phyloP scores from a whole-genome alignment of 2,113 vertebrate genomes.

The Craseonycteris thonglongyai region DNA sequence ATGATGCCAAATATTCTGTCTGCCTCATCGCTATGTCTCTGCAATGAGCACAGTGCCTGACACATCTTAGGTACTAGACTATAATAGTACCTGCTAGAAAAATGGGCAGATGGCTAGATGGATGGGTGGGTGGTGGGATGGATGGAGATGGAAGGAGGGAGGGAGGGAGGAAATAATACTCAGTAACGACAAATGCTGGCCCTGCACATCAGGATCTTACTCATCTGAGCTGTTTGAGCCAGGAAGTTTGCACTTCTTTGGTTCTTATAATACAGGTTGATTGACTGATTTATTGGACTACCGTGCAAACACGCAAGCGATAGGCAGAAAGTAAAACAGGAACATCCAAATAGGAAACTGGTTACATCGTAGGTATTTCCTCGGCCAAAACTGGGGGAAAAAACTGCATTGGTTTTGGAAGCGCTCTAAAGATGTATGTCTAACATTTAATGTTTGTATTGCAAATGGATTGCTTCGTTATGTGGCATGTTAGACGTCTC shows the following conservation, averaged over 20 bases:
- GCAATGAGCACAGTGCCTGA: neutral
- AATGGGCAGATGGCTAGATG: neutral
- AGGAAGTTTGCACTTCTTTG: neutral
- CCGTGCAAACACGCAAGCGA: neutral
- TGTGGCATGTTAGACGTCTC: slow-evolving; percentile 19
- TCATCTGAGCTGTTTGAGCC: neutral
- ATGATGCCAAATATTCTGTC: neutral
- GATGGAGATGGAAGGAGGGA: neutral
- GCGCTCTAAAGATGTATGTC: slow-evolving; percentile 4
- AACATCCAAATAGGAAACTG: neutral
- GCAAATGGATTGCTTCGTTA: slow-evolving; percentile 25
- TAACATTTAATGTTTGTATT: slow-evolving; percentile 5
- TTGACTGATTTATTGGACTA: neutral
- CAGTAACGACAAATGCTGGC: neutral
- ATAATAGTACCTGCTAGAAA: neutral
- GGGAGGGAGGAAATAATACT: neutral
- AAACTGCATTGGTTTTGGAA: neutral
- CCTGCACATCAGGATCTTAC: neutral
- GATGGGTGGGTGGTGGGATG: neutral
- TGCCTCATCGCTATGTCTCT: neutral
- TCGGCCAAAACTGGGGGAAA: neutral
- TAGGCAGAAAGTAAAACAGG: neutral
- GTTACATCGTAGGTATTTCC: neutral
- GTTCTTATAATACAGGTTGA: slow-evolving; percentile 5
- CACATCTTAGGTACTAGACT: neutral